Evolutionary conservation across 1,140 invertebrate species (phyloP), one percentile per base, ranked within the genome.

Genomic region (Ditylenchus dipsaci): DNA sequence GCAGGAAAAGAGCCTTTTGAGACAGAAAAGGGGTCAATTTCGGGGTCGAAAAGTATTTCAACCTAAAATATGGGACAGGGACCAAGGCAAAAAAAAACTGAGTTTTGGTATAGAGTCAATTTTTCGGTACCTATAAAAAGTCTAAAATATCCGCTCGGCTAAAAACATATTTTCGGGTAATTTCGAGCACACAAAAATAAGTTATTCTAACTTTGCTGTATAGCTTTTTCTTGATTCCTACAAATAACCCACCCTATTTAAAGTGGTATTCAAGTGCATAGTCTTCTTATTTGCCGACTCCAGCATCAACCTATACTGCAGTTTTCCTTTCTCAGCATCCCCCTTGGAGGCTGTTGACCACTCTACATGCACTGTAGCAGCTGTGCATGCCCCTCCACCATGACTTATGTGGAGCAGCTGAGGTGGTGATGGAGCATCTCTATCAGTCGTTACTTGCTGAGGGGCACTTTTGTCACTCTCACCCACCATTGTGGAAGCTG

Each of bases 401-500:
- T 62, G 53, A 59, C 42, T 76, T 43, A 77, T 64, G 56, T 73
- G 67, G 0, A 56, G 72, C 23, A 77, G 69, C 49, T 67, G 56
- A 30, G 77, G 75, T 21, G 73, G 26, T 42, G 21, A 9, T 17
- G 77, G 68, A 0, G 65, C 75, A 7, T 38, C 38, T 61, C 72
- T 68, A 65, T 81, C 81, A 13, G 79, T 81, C 17, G 63, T 67
- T 7, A 68, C 78, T 33, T 69, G 23, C 23, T 72, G 38, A 11
- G 77, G 74, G 7, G 62, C 64, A 72, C 78, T 83, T 68, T 72
- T 74, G 3, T 57, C 53, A 47, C 79, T 72, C 71, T 81, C 81
- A 21, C 79, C 79, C 64, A 76, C 82, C n/a, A 21, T 13, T 7
- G 79, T 82, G 7, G 73, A 65, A 0, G 76, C 79, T 11, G 81